phyloP scores from a whole-genome alignment of 2,113 vertebrate species.

The Ascaphus truei region DNA sequence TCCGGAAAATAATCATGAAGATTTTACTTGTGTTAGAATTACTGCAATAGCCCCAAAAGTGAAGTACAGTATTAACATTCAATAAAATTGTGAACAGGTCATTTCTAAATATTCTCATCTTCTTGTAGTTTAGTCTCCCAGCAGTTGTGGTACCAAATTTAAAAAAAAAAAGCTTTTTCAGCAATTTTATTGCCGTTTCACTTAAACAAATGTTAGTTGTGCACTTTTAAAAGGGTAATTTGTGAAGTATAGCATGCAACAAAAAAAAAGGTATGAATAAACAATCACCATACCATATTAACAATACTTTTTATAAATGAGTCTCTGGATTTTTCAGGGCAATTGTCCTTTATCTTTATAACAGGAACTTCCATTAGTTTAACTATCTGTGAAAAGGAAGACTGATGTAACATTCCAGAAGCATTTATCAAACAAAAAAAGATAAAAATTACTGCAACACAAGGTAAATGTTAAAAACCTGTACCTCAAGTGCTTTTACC shows the following conservation, averaged over 20 bases:
- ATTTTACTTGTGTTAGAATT: conserved; percentile 26
- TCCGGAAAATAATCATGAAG: background rate
- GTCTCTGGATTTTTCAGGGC: conserved; percentile 77
- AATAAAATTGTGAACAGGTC: too few species aligned
- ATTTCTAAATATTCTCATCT: too few species aligned
- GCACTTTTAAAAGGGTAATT: background rate
- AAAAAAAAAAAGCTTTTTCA: too few species aligned
- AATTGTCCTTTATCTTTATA: conserved; percentile 92
- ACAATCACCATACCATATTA: conserved; percentile 85
- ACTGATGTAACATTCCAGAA: conserved; percentile 52
- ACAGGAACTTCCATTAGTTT: conserved; percentile 95
- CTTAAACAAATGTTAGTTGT: background rate
- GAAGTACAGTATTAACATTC: too few species aligned
- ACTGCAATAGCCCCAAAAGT: conserved; percentile 6
- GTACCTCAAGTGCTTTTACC: conserved; percentile 85
- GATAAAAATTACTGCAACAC: background rate
- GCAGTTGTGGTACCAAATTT: too few species aligned
- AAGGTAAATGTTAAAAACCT: background rate
- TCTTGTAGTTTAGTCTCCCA: too few species aligned
- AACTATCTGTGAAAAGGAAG: conserved; percentile 83
- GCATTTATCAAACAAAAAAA: conserved; percentile 15
- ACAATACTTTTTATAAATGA: conserved; percentile 95
- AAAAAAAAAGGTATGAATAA: conserved; percentile 57
- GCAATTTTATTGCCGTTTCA: background rate
- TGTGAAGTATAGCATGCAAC: conserved; percentile 58